These are phyloP conservation scores for Aradophagus sp. DNA, from an alignment of 1,140 invertebrate genomes.

Conservation along the genomic window DNA sequence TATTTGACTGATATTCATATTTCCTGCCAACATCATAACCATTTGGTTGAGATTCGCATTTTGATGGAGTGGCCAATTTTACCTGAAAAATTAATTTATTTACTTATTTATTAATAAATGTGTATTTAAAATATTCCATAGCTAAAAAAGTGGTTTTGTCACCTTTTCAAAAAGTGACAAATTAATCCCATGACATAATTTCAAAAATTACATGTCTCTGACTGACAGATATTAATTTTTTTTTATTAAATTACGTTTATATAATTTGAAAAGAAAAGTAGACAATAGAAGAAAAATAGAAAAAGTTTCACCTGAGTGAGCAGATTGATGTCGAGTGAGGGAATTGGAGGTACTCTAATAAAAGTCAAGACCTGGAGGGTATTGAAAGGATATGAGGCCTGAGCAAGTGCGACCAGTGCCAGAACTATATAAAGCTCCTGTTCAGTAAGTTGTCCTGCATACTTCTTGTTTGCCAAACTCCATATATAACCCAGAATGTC, in stretches of 20 bases:
- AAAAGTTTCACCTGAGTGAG: constrained; percentile 49
- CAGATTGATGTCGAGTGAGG: constrained; percentile 72
- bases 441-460: constrained; percentile 78
- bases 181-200: too few species aligned
- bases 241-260: too few species aligned
- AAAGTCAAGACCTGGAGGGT: constrained; percentile 74
- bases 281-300: too few species aligned
- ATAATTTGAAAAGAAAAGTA: too few species aligned
- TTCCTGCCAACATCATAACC: constrained; percentile 1
- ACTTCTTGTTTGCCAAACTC: constrained; percentile 78
- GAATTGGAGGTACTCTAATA: constrained; percentile 75
- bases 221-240: too few species aligned
- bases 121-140: too few species aligned
- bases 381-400: constrained; percentile 77
- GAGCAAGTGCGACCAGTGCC: constrained; percentile 79
- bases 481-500: constrained; percentile 80
- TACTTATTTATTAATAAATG: too few species aligned
- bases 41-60: constrained; percentile 9
- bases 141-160: too few species aligned
- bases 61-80: constrained; percentile 12
- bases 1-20: constrained; percentile 5
- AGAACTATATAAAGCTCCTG: constrained; percentile 79
- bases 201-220: too few species aligned
- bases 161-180: too few species aligned
- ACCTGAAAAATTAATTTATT: too few species aligned